Conservation (phyloP, 2,888 invertebrate species). For the Drosophila vallismaia region DNA sequence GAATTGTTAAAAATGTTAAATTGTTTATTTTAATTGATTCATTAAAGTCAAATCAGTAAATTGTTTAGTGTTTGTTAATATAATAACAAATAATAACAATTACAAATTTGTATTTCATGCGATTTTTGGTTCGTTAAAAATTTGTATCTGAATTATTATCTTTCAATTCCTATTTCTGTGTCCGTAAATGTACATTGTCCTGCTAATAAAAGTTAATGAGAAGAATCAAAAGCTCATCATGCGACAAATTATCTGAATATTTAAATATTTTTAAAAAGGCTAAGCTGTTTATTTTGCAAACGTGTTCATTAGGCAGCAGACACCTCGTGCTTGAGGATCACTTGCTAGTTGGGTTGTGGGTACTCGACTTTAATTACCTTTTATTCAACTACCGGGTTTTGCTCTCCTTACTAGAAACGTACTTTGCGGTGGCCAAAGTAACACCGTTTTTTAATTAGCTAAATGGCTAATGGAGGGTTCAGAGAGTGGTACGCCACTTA, state of each 20-base stretch:
- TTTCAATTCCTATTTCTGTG: too few relatives aligned
- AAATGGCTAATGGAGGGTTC: conserved; percentile 35
- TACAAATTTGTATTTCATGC: too few relatives aligned
- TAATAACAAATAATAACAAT: too few relatives aligned
- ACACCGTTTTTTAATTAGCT: conserved; percentile 56
- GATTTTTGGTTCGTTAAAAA: too few relatives aligned
- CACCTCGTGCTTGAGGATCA: conserved; percentile 1
- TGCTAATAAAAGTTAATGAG: too few relatives aligned
- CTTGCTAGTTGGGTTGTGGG: not conserved
- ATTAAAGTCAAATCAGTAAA: not conserved
- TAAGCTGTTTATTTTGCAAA: too few relatives aligned
- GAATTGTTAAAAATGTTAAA: conserved; percentile 13
- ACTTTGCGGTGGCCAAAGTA: conserved; percentile 16
- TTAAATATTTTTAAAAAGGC: too few relatives aligned
- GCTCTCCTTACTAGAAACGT: conserved; percentile 12
- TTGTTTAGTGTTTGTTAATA: too few relatives aligned
- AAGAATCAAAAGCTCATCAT: too few relatives aligned
- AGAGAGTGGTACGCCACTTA: conserved; percentile 14
- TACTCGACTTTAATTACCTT: conserved; percentile 17
- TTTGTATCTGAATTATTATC: too few relatives aligned
- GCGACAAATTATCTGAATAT: too few relatives aligned
- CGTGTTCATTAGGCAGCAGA: not conserved
- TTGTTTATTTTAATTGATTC: not conserved
- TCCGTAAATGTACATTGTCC: too few relatives aligned
- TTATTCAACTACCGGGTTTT: conserved; percentile 42